Percentiles rank a stretch among this genome's conserved stretches.
phyloP scores from a whole-genome alignment of 2,797 vertebrate genomes.

The Euphonia xanthogaster region DNA sequence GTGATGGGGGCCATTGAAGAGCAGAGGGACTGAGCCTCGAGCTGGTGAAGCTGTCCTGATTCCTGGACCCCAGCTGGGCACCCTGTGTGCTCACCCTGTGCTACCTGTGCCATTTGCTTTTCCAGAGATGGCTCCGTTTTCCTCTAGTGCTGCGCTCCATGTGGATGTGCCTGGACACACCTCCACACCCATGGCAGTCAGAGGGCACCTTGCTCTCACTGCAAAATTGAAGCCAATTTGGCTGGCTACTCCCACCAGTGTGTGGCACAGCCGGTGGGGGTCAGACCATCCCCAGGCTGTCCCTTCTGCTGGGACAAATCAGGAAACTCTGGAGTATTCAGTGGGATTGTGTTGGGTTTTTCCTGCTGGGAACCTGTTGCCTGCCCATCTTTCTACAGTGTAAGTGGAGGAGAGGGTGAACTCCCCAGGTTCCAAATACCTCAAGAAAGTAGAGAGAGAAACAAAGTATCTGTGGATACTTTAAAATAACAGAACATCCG shows the following conservation, averaged over 20 bases:
- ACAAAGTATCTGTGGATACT: background rate
- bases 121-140: background rate
- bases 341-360: background rate
- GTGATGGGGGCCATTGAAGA: background rate
- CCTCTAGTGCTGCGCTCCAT: accelerated
- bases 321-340: background rate
- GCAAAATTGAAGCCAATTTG: background rate
- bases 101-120: background rate
- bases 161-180: accelerated
- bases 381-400: background rate
- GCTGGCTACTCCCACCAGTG: background rate
- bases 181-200: background rate
- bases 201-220: background rate
- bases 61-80: background rate
- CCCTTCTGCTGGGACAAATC: background rate
- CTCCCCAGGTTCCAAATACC: background rate
- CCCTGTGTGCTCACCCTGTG: background rate
- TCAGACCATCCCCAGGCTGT: background rate
- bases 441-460: background rate
- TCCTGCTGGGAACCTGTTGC: background rate
- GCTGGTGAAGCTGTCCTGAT: background rate
- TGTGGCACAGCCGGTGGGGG: too few relatives aligned
- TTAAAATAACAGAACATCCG: background rate
- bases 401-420: background rate
- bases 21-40: background rate